These are phyloP conservation scores for Cheilosia pagana DNA, from an alignment of 2,888 invertebrate species.

Conservation along the genomic window DNA sequence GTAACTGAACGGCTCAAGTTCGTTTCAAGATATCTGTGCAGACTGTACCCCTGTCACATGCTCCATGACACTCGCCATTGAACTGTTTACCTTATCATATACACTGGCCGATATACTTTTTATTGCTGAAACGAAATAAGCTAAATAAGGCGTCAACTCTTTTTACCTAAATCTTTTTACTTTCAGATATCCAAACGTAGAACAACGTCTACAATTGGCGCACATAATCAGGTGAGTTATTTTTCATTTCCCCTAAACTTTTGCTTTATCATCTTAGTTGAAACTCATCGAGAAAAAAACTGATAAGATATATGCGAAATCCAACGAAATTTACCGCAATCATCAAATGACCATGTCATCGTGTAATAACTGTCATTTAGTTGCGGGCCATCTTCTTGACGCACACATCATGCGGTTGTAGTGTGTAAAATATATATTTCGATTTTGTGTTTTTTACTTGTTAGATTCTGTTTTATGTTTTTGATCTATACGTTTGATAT, in stretches of 20 bases:
- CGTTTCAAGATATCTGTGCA: no score
- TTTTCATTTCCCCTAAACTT: background rate
- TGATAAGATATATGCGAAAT: background rate
- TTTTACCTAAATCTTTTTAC: background rate
- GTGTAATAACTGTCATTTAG: slow-evolving; percentile 23
- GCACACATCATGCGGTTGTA: background rate
- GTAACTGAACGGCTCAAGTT: no score
- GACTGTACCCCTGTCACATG: no score
- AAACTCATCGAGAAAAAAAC: no score
- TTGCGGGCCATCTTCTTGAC: background rate
- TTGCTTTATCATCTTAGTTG: no score
- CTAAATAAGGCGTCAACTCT: no score
- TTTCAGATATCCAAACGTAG: slow-evolving; percentile 4
- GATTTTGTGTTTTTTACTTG: slow-evolving; percentile 23
- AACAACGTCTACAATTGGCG: no score
- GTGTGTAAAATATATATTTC: background rate
- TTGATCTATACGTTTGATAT: slow-evolving; percentile 8
- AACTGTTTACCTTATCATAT: no score
- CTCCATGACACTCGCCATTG: no score
- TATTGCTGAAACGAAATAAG: no score
- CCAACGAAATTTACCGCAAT: slow-evolving; percentile 1
- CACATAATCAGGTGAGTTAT: slow-evolving; percentile 12
- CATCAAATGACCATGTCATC: background rate
- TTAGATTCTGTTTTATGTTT: slow-evolving; percentile 22
- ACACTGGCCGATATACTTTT: no score